phyloP scores from a whole-genome alignment of 2,888 invertebrate species.

The Lepidochitona cinerea region DNA sequence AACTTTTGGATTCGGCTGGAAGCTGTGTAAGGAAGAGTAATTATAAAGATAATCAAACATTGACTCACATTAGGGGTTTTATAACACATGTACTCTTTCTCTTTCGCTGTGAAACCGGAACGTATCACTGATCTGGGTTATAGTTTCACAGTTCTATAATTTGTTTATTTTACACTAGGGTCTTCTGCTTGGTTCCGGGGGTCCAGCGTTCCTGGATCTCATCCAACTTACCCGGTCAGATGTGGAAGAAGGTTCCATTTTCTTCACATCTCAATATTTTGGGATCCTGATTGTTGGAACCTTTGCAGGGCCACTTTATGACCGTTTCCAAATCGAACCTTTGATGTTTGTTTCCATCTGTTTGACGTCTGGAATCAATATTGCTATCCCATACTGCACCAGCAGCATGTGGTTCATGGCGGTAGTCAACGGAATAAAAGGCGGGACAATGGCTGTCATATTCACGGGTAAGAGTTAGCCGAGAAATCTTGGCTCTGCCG shows the following conservation, averaged over 20 bases:
- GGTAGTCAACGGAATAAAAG: neutral
- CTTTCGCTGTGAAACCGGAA: too few species aligned
- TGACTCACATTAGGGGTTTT: neutral
- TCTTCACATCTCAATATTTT: neutral
- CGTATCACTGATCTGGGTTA: too few species aligned
- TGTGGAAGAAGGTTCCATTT: neutral
- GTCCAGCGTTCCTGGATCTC: neutral
- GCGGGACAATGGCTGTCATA: neutral
- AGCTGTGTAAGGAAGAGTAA: neutral
- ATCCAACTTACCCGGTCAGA: neutral
- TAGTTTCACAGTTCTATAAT: neutral
- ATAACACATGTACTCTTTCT: neutral
- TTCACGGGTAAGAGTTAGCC: neutral
- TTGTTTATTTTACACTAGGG: neutral
- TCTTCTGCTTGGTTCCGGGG: neutral
- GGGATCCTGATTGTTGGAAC: neutral
- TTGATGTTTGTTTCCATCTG: neutral
- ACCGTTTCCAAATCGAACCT: neutral
- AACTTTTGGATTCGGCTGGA: too few species aligned
- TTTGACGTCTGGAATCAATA: neutral
- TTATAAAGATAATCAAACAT: neutral
- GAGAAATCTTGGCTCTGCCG: too few species aligned
- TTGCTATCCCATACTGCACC: neutral
- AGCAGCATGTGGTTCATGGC: neutral
- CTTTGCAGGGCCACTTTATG: neutral